A percentile compares a stretch with the other conserved stretches of the same genome.
Conservation (phyloP, 2,797 vertebrate species). For the Toxotes lorentzi region DNA sequence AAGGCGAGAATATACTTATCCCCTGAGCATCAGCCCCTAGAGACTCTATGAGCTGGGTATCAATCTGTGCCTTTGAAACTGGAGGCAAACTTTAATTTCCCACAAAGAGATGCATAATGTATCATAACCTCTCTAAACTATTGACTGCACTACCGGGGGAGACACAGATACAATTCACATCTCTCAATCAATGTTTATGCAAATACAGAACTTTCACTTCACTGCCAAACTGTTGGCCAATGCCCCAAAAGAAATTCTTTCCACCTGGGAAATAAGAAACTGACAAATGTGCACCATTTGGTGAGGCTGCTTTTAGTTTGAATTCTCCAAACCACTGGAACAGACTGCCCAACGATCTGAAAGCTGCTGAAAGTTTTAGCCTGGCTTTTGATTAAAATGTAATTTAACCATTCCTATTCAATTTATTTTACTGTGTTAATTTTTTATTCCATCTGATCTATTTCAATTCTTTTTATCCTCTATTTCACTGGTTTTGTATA, state of each 20-base stretch:
- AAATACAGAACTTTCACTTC: slow-evolving; percentile 29
- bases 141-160: neutral
- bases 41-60: slow-evolving; percentile 22
- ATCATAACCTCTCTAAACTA: slow-evolving; percentile 28
- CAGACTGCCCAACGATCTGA: neutral
- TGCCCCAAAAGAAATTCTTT: slow-evolving; percentile 21
- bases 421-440: neutral
- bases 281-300: slow-evolving; percentile 19
- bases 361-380: neutral
- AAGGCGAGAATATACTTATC: neutral
- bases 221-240: neutral
- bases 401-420: neutral
- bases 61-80: slow-evolving; percentile 38
- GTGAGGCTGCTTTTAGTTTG: slow-evolving; percentile 13
- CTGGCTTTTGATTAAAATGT: neutral
- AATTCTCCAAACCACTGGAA: neutral
- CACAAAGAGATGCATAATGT: slow-evolving; percentile 52
- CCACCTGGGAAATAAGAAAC: slow-evolving; percentile 28
- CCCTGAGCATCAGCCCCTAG: neutral
- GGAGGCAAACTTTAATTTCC: slow-evolving; percentile 25
- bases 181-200: slow-evolving; percentile 28
- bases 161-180: slow-evolving; percentile 11
- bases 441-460: neutral
- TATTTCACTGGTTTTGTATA: neutral
- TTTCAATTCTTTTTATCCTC: neutral